Evolutionary conservation across 2,113 vertebrate species (phyloP).

Genomic region (Daubentonia madagascariensis): DNA sequence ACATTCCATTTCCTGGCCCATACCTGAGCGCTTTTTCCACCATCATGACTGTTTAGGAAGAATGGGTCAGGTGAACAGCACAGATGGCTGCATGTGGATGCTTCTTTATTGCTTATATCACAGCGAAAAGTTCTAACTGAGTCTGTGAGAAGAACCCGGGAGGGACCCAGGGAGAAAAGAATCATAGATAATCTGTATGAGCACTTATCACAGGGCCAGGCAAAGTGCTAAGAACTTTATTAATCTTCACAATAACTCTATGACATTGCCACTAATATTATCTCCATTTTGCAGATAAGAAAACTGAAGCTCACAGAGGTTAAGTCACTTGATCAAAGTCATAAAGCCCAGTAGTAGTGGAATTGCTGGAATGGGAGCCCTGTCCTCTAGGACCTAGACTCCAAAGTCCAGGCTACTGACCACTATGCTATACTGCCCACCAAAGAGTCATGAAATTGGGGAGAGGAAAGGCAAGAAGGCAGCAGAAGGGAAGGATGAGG

Average conservation of each 20-base stretch:
- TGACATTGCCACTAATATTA: fast-evolving
- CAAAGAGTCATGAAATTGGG: not conserved
- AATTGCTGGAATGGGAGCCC: not conserved
- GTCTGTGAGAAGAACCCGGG: not conserved
- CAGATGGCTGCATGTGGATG: not conserved
- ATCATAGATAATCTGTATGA: not conserved
- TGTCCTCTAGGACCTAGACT: not conserved
- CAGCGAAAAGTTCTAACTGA: not conserved
- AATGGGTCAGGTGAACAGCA: not conserved
- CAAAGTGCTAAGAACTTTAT: not conserved
- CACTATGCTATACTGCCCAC: not conserved
- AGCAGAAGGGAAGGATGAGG: not conserved
- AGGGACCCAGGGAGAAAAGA: not conserved
- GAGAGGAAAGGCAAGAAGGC: not conserved
- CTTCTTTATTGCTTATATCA: not conserved
- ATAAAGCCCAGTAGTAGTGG: not conserved
- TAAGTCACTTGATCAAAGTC: not conserved
- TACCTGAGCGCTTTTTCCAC: constrained; percentile 33
- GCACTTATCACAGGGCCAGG: not conserved
- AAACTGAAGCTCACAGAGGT: not conserved
- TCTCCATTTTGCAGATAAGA: not conserved
- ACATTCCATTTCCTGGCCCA: constrained; percentile 36
- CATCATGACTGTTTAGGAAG: not conserved
- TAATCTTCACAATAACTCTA: not conserved
- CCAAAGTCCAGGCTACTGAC: not conserved